Evolutionary conservation across 2,113 vertebrate species (phyloP).

Genomic region (Galeopterus variegatus): DNA sequence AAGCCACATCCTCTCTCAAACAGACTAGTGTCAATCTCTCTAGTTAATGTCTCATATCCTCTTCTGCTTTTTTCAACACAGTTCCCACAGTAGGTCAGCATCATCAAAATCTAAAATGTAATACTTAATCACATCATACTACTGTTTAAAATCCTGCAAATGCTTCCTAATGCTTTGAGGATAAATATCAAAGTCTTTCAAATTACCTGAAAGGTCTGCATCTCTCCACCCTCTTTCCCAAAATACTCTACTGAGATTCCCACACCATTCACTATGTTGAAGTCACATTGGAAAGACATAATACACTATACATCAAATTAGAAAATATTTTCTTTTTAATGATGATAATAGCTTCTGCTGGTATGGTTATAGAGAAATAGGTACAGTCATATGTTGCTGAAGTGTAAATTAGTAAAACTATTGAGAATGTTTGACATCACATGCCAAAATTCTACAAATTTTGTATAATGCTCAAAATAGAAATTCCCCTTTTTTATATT

Average conservation of each 20-base stretch:
- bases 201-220: background rate
- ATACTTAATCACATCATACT: background rate
- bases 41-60: background rate
- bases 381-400: background rate
- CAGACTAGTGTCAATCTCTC: background rate
- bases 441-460: conserved; percentile 41
- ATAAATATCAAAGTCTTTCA: background rate
- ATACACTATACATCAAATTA: background rate
- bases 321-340: background rate
- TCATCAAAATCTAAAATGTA: background rate
- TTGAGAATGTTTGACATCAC: background rate
- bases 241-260: background rate
- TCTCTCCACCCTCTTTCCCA: background rate
- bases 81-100: background rate
- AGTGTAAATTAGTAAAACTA: background rate
- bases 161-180: background rate
- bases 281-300: background rate
- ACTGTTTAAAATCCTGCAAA: background rate
- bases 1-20: background rate
- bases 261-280: background rate
- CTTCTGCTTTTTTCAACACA: background rate
- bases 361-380: background rate
- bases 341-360: background rate
- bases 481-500: background rate
- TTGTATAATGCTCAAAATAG: background rate